Evolutionary conservation across 2,888 invertebrate genomes (phyloP).

Genomic region (Eupeodes luniger): DNA sequence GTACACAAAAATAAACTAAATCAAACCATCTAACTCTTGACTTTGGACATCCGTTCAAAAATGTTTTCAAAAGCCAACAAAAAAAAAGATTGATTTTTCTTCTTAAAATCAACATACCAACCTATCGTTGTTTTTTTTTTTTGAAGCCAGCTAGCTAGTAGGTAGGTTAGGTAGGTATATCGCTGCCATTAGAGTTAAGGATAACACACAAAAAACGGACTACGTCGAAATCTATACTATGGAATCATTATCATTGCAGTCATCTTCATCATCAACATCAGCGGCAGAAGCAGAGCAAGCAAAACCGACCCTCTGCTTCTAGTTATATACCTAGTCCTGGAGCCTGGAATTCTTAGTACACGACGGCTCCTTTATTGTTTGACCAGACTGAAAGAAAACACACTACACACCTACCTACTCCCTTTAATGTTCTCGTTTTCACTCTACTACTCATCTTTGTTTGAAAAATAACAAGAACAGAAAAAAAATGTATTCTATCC

Average conservation of each 20-base stretch:
- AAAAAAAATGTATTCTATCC: background rate
- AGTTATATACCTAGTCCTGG: background rate
- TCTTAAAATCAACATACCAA: conserved; percentile 1
- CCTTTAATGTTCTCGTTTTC: background rate
- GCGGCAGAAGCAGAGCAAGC: background rate
- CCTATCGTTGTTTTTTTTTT: background rate
- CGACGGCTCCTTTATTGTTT: conserved; percentile 54
- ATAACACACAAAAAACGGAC: conserved; percentile 32
- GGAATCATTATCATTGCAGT: conserved; percentile 62
- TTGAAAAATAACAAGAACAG: conserved; percentile 3
- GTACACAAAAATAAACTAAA: background rate
- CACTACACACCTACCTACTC: conserved; percentile 6
- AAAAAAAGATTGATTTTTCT: background rate
- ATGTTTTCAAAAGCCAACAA: background rate
- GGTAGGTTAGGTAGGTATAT: conserved; percentile 19
- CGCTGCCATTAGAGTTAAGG: background rate
- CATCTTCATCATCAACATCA: conserved; percentile 43
- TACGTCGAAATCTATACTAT: conserved; percentile 18
- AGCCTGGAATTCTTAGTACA: conserved; percentile 26
- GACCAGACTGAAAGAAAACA: conserved; percentile 60
- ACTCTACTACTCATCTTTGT: conserved; percentile 14
- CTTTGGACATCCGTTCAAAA: background rate
- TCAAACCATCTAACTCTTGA: too few relatives aligned
- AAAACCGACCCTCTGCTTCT: conserved; percentile 6
- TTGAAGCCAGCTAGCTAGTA: background rate